Base-by-base conservation (phyloP, 1,140 invertebrate species). In the Bactericera cockerelli region DNA sequence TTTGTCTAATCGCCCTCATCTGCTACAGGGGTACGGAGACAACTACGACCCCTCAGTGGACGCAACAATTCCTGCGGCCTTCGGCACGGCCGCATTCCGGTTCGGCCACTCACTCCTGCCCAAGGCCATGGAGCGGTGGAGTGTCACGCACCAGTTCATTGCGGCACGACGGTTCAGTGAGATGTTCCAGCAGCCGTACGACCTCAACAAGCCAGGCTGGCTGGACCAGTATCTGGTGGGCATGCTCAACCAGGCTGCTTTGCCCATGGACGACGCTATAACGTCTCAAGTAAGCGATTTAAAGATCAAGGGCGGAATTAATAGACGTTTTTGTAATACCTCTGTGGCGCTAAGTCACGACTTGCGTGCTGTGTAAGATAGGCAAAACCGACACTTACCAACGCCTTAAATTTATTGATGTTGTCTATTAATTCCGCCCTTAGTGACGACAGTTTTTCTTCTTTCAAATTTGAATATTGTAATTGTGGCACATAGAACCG, bases 201-300 rank as follows among this genome's bases (percentile, higher is more conserved):
- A 83, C 24, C 74, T 75, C 60, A 68, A 81, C 62, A 68, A 82
- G 38, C 80, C 80, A n/a, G 78, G 81, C 21, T 84, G 90, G 76
- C 74, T 91, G 6, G 88, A 92, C 69, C 78, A 86, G 0, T 77
- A 91, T 1, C 67, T 89, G 0, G 71, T 90, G 0, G 88, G 87
- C 1, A 72, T 93, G 69, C 74, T 80, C 19, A 83, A 84, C 67
- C 87, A 92, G 65, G 79, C 80, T 4, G 79, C 85, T 0, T 85
- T 90, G 60, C 81, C 79, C 61, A 76, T 87, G 13, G 88, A 93
- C 68, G 85, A 89, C 66, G 89, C 86, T 66, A 84, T 92, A 28
- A 83, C 80, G 0, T 76, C 79, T 21, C 84, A 67, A 59, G 66
- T 67, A 54, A 58, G 55, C 36, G 4, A n/a, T n/a, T n/a, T n/a